Conservation (phyloP, 2,888 invertebrate species). For the Maniola hyperantus region DNA sequence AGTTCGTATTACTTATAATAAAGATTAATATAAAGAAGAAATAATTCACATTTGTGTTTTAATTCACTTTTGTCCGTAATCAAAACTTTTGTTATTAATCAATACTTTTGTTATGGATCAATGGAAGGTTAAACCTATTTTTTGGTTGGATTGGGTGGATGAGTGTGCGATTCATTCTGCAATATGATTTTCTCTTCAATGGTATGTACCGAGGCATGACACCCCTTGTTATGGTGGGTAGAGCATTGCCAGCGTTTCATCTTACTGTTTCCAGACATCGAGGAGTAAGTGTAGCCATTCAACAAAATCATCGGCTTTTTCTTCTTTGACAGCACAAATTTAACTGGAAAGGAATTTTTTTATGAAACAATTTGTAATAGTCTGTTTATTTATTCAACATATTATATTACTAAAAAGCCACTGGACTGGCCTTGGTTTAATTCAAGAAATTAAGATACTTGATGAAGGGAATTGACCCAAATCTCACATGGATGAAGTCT, state of each 20-base stretch:
- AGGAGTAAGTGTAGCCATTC: constrained; percentile 51
- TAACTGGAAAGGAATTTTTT: constrained; percentile 20
- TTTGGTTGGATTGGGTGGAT: constrained; percentile 26
- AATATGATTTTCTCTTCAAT: constrained; percentile 37
- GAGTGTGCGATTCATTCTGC: constrained; percentile 36
- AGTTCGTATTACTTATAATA: too few relatives aligned
- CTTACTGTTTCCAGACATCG: constrained; percentile 33
- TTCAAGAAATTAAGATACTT: too few relatives aligned
- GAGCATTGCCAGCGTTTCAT: constrained; percentile 58
- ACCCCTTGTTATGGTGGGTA: constrained; percentile 49
- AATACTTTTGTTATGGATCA: too few relatives aligned
- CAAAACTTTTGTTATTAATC: too few relatives aligned
- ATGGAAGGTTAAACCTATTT: too few relatives aligned
- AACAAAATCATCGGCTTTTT: constrained; percentile 49
- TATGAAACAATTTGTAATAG: background rate
- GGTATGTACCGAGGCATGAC: constrained; percentile 47
- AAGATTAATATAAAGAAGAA: too few relatives aligned
- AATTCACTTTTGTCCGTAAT: too few relatives aligned
- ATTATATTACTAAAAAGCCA: too few relatives aligned
- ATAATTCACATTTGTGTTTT: too few relatives aligned
- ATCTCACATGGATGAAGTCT: too few relatives aligned
- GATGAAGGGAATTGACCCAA: too few relatives aligned
- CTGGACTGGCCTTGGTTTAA: too few relatives aligned
- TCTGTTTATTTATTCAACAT: background rate
- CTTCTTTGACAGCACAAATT: constrained; percentile 35